Conservation (phyloP, 1,140 invertebrate genomes). For the Drosophila asahinai region DNA sequence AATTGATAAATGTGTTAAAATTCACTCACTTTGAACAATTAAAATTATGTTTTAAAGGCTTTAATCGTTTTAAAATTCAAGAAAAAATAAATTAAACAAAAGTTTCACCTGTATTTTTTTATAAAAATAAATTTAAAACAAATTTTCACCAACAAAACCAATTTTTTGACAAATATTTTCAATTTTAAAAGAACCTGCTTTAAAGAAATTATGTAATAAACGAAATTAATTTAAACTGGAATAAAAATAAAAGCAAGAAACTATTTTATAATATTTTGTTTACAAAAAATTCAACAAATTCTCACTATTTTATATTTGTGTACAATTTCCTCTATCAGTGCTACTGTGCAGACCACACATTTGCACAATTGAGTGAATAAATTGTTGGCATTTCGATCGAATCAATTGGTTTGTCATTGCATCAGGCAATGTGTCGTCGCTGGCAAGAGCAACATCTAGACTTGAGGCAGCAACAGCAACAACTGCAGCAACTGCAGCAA, state of each 20-base stretch:
- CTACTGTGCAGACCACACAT: slow-evolving; percentile 35
- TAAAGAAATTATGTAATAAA: no score
- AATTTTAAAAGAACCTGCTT: no score
- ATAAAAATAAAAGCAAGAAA: no score
- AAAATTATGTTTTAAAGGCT: no score
- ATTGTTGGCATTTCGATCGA: slow-evolving; percentile 57
- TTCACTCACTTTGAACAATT: no score
- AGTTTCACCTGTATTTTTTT: no score
- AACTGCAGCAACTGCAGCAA: slow-evolving; percentile 37
- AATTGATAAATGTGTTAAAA: no score
- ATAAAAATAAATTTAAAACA: no score
- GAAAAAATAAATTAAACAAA: no score
- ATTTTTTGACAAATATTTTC: not conserved
- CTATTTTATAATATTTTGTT: not conserved
- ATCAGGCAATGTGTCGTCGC: slow-evolving; percentile 53
- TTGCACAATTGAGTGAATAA: slow-evolving; percentile 12
- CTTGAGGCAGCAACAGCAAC: not conserved
- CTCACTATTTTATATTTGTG: not conserved
- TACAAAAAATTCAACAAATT: no score
- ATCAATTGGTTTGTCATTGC: slow-evolving; percentile 71
- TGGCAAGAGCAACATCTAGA: slow-evolving; percentile 3
- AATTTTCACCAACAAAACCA: not conserved
- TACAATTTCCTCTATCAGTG: not conserved
- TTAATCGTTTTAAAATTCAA: no score
- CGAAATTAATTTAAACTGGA: no score